Conservation (phyloP, 1,140 invertebrate genomes). For the Plutomurus gul region DNA sequence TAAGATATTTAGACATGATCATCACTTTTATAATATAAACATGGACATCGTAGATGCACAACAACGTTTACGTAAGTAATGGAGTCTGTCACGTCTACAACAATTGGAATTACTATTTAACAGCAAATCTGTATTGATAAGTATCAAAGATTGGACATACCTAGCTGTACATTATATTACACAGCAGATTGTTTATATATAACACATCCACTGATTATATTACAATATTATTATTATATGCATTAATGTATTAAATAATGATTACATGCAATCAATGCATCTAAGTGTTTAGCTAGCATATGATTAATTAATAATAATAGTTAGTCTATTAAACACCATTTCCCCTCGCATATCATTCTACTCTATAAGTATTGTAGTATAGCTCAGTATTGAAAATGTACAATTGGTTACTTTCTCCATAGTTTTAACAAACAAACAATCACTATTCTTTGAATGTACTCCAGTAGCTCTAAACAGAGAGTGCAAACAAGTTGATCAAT, state of each 20-base stretch:
- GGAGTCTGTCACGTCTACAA: too few relatives aligned
- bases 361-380: background rate
- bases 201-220: background rate
- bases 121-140: too few relatives aligned
- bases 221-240: background rate
- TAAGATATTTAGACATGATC: too few relatives aligned
- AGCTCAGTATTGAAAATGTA: constrained; percentile 25
- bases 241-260: too few relatives aligned
- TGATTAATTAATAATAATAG: background rate
- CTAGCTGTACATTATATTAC: background rate
- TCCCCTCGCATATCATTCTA: background rate
- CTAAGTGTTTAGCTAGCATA: background rate
- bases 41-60: too few relatives aligned
- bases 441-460: too few relatives aligned
- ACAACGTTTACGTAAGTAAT: too few relatives aligned
- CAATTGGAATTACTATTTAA: too few relatives aligned
- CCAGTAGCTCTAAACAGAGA: background rate
- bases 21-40: too few relatives aligned
- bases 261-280: constrained; percentile 29
- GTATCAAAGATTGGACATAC: too few relatives aligned
- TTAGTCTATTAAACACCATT: background rate
- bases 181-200: background rate
- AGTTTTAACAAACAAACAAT: too few relatives aligned
- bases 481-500: too few relatives aligned
- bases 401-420: constrained; percentile 1